Evolutionary conservation across 2,888 invertebrate species (phyloP).

Genomic region (Leucozona laternaria): DNA sequence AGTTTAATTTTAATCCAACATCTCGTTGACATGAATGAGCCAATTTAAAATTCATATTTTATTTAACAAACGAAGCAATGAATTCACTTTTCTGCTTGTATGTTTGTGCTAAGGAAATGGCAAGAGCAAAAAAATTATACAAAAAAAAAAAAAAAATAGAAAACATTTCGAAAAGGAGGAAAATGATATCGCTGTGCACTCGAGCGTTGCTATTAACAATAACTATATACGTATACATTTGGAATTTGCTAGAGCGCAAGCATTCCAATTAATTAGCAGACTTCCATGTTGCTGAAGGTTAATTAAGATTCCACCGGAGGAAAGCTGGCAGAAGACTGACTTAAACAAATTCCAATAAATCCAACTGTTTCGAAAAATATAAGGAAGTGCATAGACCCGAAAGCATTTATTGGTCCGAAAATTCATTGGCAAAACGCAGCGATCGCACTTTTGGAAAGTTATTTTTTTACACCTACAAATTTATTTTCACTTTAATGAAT

Average conservation of each 20-base stretch:
- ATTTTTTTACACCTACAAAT: neutral
- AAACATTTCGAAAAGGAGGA: conserved; percentile 15
- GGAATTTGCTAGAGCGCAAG: conserved; percentile 37
- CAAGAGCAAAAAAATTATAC: neutral
- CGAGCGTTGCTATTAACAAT: conserved; percentile 63
- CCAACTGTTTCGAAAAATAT: conserved; percentile 3
- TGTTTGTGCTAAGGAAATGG: conserved; percentile 1
- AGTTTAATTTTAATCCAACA: conserved; percentile 61
- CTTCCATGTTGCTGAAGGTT: conserved; percentile 66
- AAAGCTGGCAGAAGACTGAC: conserved; percentile 34
- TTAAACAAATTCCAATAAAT: neutral
- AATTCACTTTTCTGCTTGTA: conserved; percentile 11
- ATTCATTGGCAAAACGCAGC: conserved; percentile 1
- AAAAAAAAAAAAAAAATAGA: neutral
- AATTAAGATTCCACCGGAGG: conserved; percentile 60
- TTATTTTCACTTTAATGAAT: neutral
- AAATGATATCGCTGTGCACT: conserved; percentile 54
- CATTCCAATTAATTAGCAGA: conserved; percentile 60
- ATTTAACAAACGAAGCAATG: conserved; percentile 35
- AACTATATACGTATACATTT: conserved; percentile 36
- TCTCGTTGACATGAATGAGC: conserved; percentile 23
- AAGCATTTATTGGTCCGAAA: conserved; percentile 12
- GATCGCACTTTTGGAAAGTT: neutral
- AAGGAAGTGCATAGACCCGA: conserved; percentile 33
- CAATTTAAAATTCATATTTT: conserved; percentile 58